Evolutionary conservation across 2,888 invertebrate genomes (phyloP).

Genomic region (Macaria liturata): DNA sequence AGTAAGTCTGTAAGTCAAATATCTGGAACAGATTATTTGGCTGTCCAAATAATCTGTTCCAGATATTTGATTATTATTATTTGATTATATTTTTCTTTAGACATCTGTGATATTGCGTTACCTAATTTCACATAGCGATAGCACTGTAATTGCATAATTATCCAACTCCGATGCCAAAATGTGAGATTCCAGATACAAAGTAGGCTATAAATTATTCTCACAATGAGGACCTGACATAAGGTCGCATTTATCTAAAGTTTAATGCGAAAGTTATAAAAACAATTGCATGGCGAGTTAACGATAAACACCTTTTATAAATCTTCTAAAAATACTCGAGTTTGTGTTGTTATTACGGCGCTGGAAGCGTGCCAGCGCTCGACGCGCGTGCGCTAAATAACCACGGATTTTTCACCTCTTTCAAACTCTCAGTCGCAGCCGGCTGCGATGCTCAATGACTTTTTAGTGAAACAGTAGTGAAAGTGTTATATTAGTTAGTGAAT

Average conservation of each 20-base stretch:
- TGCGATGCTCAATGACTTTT: slow-evolving; percentile 66
- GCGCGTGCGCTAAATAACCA: slow-evolving; percentile 74
- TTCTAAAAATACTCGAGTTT: slow-evolving; percentile 77
- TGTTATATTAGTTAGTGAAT: slow-evolving; percentile 50
- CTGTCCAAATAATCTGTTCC: too few species aligned
- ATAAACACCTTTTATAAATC: slow-evolving; percentile 77
- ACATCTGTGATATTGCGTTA: too few species aligned
- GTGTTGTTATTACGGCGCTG: slow-evolving; percentile 76
- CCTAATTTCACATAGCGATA: too few species aligned
- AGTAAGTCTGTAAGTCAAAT: too few species aligned
- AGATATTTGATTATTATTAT: too few species aligned
- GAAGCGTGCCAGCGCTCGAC: slow-evolving; percentile 61
- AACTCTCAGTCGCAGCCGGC: slow-evolving; percentile 55
- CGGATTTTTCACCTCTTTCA: slow-evolving; percentile 70
- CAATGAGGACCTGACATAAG: too few species aligned
- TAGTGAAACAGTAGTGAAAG: slow-evolving; percentile 49
- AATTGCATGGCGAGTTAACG: slow-evolving; percentile 52
- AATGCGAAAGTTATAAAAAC: slow-evolving; percentile 48
- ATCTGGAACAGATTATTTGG: not conserved
- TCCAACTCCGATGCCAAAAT: too few species aligned
- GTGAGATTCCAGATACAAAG: too few species aligned
- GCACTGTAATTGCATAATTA: too few species aligned
- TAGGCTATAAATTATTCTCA: too few species aligned
- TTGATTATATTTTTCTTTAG: too few species aligned
- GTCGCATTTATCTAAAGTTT: slow-evolving; percentile 19